These are phyloP conservation scores for Abscondita cerata DNA, from an alignment of 2,888 invertebrate genomes.

Conservation along the genomic window DNA sequence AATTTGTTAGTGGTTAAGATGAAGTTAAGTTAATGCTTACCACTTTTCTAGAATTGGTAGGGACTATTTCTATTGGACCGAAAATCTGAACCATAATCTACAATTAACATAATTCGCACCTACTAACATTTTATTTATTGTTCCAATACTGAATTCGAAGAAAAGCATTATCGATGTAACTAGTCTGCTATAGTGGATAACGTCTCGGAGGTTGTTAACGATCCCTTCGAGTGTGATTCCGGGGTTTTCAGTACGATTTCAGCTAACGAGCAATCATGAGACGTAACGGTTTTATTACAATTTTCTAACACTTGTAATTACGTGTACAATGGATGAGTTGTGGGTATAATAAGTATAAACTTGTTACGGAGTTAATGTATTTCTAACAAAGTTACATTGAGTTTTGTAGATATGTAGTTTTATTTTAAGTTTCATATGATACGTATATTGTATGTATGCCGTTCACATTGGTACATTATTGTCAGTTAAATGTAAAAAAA, in stretches of 20 bases:
- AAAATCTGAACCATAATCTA: too few species aligned
- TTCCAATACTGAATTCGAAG: not conserved
- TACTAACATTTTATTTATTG: not conserved
- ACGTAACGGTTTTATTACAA: slow-evolving; percentile 16
- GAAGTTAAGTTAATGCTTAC: too few species aligned
- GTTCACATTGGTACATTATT: not conserved
- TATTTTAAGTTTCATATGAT: slow-evolving; percentile 1
- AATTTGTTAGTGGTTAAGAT: too few species aligned
- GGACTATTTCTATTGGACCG: too few species aligned
- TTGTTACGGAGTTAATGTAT: too few species aligned
- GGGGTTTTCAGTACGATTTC: slow-evolving; percentile 29
- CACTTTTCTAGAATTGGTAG: too few species aligned
- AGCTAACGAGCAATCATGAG: slow-evolving; percentile 30
- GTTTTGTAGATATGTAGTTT: slow-evolving; percentile 6
- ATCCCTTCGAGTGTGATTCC: slow-evolving; percentile 29
- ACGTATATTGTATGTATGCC: slow-evolving; percentile 1
- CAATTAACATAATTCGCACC: too few species aligned
- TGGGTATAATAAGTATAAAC: too few species aligned
- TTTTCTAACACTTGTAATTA: slow-evolving; percentile 9
- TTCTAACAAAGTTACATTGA: slow-evolving; percentile 9
- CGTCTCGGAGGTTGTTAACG: slow-evolving; percentile 33
- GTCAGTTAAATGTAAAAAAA: not conserved
- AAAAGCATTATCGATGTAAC: slow-evolving; percentile 13
- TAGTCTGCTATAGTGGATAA: slow-evolving; percentile 21
- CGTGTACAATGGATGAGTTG: not conserved